Evolutionary conservation across 2,888 invertebrate species (phyloP).

Genomic region (Pyrrhosoma nymphula): DNA sequence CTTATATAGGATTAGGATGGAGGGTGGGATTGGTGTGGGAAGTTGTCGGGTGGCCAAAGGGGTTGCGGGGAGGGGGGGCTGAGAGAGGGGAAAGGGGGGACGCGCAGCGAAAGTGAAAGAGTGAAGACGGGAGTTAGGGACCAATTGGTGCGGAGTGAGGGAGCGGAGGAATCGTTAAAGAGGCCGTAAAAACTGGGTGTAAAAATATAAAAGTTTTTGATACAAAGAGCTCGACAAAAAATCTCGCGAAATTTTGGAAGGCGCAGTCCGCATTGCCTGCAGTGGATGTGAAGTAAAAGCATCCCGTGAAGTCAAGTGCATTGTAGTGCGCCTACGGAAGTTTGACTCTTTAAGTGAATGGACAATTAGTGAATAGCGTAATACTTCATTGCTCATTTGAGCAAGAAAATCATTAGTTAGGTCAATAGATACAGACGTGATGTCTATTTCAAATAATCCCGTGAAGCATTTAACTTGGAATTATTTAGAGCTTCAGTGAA

Average conservation of each 20-base stretch:
- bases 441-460: too few relatives aligned
- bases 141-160: not conserved
- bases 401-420: too few relatives aligned
- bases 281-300: too few relatives aligned
- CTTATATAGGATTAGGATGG: not conserved
- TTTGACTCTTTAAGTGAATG: too few relatives aligned
- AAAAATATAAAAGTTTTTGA: slow-evolving; percentile 14
- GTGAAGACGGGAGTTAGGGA: slow-evolving; percentile 19
- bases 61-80: not conserved
- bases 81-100: not conserved
- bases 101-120: not conserved
- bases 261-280: not conserved
- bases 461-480: too few relatives aligned
- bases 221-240: not conserved
- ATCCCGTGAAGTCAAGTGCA: too few relatives aligned
- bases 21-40: not conserved
- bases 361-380: too few relatives aligned
- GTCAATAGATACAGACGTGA: too few relatives aligned
- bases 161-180: slow-evolving; percentile 24
- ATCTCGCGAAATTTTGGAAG: not conserved
- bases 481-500: too few relatives aligned
- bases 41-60: not conserved
- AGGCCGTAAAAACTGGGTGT: slow-evolving; percentile 19
- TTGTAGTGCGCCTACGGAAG: too few relatives aligned
- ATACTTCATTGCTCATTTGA: too few relatives aligned